phyloP scores from a whole-genome alignment of 2,113 vertebrate species.

The Brienomyrus brachyistius region DNA sequence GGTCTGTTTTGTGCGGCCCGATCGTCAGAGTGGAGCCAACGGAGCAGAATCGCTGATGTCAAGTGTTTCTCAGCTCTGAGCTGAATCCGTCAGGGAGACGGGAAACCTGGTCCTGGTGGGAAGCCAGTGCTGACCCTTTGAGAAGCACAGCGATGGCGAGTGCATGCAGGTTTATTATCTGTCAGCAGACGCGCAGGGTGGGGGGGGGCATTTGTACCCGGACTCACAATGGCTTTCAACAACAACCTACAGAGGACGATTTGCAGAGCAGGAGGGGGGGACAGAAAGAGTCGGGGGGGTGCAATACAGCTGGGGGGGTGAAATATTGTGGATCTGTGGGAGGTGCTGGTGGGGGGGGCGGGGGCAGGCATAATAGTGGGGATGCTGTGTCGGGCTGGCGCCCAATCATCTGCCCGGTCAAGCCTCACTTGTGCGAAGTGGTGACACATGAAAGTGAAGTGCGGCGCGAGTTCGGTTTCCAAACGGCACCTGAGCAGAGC shows the following conservation, averaged over 20 bases:
- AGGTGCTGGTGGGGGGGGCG: background rate
- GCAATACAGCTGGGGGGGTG: background rate
- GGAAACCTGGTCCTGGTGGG: background rate
- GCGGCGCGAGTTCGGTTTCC: background rate
- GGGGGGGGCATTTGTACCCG: background rate
- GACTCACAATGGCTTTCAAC: background rate
- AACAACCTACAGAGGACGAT: background rate
- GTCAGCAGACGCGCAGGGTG: background rate
- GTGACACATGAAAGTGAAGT: background rate
- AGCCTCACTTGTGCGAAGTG: background rate
- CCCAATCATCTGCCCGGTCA: background rate
- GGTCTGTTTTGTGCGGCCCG: conserved; percentile 33
- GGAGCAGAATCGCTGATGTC: conserved; percentile 47
- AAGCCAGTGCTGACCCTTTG: background rate
- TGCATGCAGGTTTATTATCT: background rate
- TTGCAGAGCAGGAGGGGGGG: background rate
- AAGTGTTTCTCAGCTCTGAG: conserved; percentile 36
- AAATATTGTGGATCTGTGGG: background rate
- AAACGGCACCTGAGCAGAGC: background rate
- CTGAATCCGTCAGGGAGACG: background rate
- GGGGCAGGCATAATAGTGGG: background rate
- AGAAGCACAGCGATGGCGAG: background rate
- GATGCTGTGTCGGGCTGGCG: background rate
- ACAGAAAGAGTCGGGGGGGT: background rate
- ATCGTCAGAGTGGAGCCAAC: conserved; percentile 38